Conservation (phyloP, 2,888 invertebrate species). For the Alitta virens region DNA sequence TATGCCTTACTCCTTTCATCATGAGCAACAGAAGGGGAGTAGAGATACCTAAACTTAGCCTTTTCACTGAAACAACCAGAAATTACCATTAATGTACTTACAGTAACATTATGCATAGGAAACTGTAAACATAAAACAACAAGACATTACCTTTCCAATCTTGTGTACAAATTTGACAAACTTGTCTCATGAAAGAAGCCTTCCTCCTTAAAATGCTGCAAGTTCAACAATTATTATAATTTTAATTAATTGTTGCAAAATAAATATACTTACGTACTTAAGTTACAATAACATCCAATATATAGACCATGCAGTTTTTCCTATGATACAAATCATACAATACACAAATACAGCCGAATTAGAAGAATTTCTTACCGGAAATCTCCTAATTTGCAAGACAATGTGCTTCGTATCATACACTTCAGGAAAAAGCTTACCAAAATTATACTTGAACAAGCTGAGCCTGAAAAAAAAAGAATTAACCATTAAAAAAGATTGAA, state of each 20-base stretch:
- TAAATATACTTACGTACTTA: too few species aligned
- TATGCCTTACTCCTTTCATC: not conserved
- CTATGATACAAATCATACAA: too few species aligned
- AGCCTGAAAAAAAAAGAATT: conserved; percentile 59
- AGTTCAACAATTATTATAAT: not conserved
- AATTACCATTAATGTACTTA: not conserved
- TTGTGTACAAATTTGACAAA: not conserved
- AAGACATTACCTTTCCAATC: not conserved
- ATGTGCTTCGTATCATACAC: conserved; percentile 76
- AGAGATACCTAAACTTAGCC: not conserved
- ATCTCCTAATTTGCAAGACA: conserved; percentile 61
- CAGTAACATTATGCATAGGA: not conserved
- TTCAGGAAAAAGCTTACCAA: conserved; percentile 66
- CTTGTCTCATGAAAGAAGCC: not conserved
- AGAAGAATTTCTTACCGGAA: conserved; percentile 14
- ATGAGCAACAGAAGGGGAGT: not conserved
- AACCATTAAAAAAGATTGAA: too few species aligned
- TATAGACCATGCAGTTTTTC: too few species aligned
- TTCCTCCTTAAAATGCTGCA: not conserved
- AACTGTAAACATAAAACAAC: not conserved
- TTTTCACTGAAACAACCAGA: not conserved
- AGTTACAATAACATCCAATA: too few species aligned
- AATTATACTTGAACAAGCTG: conserved; percentile 65
- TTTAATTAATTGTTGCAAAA: not conserved
- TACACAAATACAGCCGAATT: too few species aligned